These are phyloP conservation scores for Acronicta alni DNA, from an alignment of 2,888 invertebrate species.

Conservation along the genomic window DNA sequence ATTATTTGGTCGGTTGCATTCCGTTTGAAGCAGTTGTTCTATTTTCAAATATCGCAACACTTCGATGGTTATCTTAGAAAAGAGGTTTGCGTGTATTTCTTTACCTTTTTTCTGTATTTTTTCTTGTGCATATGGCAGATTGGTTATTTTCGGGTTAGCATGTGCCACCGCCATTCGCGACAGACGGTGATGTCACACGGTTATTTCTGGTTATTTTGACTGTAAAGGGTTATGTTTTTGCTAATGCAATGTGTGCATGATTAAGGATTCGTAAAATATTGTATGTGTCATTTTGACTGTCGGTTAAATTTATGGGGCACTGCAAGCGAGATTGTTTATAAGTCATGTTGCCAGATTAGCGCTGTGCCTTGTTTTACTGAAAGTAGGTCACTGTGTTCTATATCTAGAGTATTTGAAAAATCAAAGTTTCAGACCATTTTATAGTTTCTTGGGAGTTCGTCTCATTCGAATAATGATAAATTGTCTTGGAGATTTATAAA, in stretches of 20 bases:
- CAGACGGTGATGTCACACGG: conserved; percentile 85
- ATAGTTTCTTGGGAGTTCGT: too few species aligned
- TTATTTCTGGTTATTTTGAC: conserved; percentile 76
- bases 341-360: conserved; percentile 1
- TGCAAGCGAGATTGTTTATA: conserved; percentile 8
- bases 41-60: conserved; percentile 69
- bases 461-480: too few species aligned
- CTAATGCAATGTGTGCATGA: conserved; percentile 56
- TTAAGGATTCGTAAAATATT: conserved; percentile 46
- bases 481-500: too few species aligned
- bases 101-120: conserved; percentile 48
- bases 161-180: conserved; percentile 81
- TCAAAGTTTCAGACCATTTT: too few species aligned
- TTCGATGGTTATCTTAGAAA: conserved; percentile 71
- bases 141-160: conserved; percentile 85
- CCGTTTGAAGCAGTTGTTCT: conserved; percentile 64
- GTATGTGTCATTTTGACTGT: conserved; percentile 42
- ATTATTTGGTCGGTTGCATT: conserved; percentile 71
- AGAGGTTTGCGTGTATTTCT: conserved; percentile 54
- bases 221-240: conserved; percentile 78
- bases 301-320: conserved; percentile 22
- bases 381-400: neutral
- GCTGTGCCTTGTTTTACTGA: neutral
- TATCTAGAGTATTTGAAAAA: neutral
- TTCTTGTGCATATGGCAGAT: conserved; percentile 80